Percentiles rank a stretch among this genome's conserved stretches.
Evolutionary conservation across 2,113 vertebrate genomes (phyloP).

Genomic region (Dipodomys ordii): DNA sequence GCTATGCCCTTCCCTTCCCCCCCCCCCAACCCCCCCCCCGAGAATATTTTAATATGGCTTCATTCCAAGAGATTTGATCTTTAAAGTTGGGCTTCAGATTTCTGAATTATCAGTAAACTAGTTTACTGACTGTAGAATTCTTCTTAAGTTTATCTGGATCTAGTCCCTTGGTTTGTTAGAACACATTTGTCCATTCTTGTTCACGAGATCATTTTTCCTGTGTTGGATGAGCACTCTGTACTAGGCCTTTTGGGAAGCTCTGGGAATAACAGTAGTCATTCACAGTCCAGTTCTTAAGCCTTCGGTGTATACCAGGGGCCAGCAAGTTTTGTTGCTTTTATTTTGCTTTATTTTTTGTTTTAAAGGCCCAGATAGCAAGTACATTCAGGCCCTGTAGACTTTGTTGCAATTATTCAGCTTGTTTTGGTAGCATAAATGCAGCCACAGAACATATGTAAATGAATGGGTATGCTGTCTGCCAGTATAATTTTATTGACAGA

Average conservation of each 20-base stretch:
- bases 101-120: background rate
- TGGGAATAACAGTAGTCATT: background rate
- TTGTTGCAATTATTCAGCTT: background rate
- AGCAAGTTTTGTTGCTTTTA: too few relatives aligned
- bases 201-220: background rate
- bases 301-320: too few relatives aligned
- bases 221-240: background rate
- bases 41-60: background rate
- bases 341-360: too few relatives aligned
- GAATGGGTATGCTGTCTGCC: accelerated
- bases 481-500: background rate
- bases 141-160: background rate
- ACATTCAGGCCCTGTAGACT: background rate
- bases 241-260: background rate
- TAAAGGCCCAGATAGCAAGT: background rate
- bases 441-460: background rate
- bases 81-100: conserved; percentile 35
- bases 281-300: background rate
- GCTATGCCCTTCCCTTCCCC: background rate
- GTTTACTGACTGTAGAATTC: background rate
- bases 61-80: conserved; percentile 27
- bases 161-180: background rate
- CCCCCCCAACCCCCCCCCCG: background rate
- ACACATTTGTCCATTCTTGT: background rate
- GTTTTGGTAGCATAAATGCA: background rate